These are phyloP conservation scores for Amorpha juglandis DNA, from an alignment of 2,888 invertebrate species.

Conservation along the genomic window DNA sequence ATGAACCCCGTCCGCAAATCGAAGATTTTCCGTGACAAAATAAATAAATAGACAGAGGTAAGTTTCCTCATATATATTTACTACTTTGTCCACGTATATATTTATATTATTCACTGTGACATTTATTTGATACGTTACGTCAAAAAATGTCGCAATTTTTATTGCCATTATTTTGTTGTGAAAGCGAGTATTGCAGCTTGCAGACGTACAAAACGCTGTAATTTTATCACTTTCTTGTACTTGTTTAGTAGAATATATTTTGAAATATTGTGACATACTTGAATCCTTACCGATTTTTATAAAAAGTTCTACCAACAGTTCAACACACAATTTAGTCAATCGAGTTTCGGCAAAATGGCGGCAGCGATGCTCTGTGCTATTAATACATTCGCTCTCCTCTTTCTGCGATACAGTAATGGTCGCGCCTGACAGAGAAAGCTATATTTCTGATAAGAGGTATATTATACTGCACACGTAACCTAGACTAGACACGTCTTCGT, in stretches of 20 bases:
- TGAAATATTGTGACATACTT: not conserved
- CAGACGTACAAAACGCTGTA: constrained; percentile 26
- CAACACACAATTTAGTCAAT: constrained; percentile 63
- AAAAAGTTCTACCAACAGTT: constrained; percentile 55
- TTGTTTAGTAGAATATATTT: constrained; percentile 3
- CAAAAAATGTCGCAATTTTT: constrained; percentile 56
- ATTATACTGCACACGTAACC: constrained; percentile 79
- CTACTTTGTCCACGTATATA: constrained; percentile 33
- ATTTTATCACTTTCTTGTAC: constrained; percentile 18
- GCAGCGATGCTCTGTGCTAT: constrained; percentile 71
- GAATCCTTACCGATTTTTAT: constrained; percentile 4
- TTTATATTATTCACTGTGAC: constrained; percentile 41
- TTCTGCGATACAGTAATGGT: constrained; percentile 39
- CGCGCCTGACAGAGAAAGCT: constrained; percentile 60
- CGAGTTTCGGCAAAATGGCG: constrained; percentile 81
- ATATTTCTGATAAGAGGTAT: constrained; percentile 65
- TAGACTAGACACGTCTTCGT: constrained; percentile 81
- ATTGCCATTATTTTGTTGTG: constrained; percentile 49
- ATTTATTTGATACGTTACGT: constrained; percentile 39
- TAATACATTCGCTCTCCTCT: constrained; percentile 69
- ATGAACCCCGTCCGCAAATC: constrained; percentile 82
- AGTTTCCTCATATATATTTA: constrained; percentile 48
- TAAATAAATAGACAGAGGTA: constrained; percentile 66
- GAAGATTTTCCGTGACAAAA: constrained; percentile 75
- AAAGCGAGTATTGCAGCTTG: constrained; percentile 32